Conservation (phyloP, 2,888 invertebrate species). For the Vandiemenella viatica region DNA sequence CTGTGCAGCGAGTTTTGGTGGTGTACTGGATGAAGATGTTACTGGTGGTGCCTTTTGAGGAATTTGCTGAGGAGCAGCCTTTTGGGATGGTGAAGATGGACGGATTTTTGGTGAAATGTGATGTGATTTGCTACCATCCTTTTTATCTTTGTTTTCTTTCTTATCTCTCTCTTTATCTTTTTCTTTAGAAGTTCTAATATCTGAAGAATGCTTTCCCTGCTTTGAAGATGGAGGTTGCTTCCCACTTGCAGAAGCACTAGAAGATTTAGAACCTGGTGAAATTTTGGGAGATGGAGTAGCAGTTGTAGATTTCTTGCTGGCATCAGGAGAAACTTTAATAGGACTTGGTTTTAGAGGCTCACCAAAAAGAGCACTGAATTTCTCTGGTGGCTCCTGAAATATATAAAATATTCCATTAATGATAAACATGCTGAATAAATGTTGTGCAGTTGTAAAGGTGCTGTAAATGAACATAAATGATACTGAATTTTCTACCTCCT, state of each 20-base stretch:
- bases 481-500: too few relatives aligned
- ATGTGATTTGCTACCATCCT: constrained; percentile 33
- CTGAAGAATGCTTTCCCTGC: constrained; percentile 29
- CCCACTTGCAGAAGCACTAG: constrained; percentile 22
- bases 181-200: constrained; percentile 34
- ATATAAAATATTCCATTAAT: too few relatives aligned
- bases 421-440: too few relatives aligned
- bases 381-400: too few relatives aligned
- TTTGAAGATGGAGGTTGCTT: neutral
- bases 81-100: constrained; percentile 19
- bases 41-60: constrained; percentile 20
- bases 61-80: constrained; percentile 22
- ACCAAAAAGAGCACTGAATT: constrained; percentile 70
- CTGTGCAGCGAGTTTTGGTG: constrained; percentile 22
- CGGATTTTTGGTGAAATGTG: constrained; percentile 9
- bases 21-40: constrained; percentile 20
- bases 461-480: too few relatives aligned
- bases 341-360: constrained; percentile 65
- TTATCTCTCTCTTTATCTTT: constrained; percentile 38
- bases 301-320: constrained; percentile 33
- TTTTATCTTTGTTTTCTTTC: constrained; percentile 37
- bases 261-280: constrained; percentile 12
- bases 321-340: constrained; percentile 52
- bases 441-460: too few relatives aligned
- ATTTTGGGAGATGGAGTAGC: constrained; percentile 14